Base-by-base conservation (phyloP, 2,113 vertebrate genomes). In the Tauraco erythrolophus region DNA sequence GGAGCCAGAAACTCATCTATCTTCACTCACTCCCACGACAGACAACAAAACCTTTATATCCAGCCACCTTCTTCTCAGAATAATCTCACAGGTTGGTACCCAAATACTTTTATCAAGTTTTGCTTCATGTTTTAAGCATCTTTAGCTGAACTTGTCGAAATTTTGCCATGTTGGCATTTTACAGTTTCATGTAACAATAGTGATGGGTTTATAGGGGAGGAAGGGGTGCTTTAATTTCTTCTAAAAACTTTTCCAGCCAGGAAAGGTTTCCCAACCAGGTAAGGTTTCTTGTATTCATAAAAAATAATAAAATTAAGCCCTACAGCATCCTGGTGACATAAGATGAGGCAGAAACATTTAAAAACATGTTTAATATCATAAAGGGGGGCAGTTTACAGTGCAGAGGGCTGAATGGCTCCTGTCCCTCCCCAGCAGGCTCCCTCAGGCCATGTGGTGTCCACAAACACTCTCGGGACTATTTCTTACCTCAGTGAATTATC, bases 401-500 rank as follows among this genome's bases (percentile, higher is more conserved):
- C 45, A 89, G 30, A 19, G 39, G 54, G 11, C 14, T 80, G 51
- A 86, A 62, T 5, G 37, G 33, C 17, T 88, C 31, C 64, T 78
- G 46, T 11, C 9, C 19, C 25, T 64, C 33, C 46, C 10, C 48
- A 82, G 46, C 22, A 64, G 24, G 16, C 65, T 94, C 50, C 68
- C 69, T 78, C 43, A 56, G 48, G 21, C 21, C 14, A 83, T 30
- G 14, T 79, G 71, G 33, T 78, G 48, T 94, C 46, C 45, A 92
- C 51, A 71, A 77, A 81, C 30, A 45, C 53, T 53, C 45, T 57
- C 2, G 1, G 19, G 31, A 43, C 54, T 78, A 37, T 45, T 69
- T 84, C 97, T 96, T 99, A 99, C 99, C 99, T 99, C 78, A 99
- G 89, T 3, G 99, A 98, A 61, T 99, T 99, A 97, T 99, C 99